phyloP scores from a whole-genome alignment of 2,113 vertebrate genomes.

The Equus przewalskii region DNA sequence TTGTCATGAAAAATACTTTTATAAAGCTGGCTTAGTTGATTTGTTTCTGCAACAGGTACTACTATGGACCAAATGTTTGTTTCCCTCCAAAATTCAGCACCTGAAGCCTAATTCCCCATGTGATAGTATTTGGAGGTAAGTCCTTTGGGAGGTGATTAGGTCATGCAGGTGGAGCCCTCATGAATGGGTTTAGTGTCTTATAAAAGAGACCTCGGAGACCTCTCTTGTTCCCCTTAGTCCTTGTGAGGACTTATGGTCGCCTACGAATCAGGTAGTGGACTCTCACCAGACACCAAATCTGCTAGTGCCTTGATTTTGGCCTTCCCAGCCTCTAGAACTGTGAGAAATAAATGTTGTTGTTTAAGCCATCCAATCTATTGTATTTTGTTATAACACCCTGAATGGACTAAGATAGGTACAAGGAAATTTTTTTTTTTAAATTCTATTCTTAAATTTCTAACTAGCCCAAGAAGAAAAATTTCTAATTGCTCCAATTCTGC shows the following conservation, averaged over 20 bases:
- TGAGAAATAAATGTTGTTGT: not conserved
- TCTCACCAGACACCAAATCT: not conserved
- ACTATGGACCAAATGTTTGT: not conserved
- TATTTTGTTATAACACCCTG: not conserved
- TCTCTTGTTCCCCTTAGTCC: not conserved
- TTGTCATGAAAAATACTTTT: not conserved
- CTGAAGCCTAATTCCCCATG: not conserved
- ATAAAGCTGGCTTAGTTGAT: not conserved
- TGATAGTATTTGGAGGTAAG: not conserved
- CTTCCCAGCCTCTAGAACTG: not conserved
- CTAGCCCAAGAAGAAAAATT: not conserved
- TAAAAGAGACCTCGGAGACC: not conserved
- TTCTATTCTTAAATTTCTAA: slow-evolving; percentile 5
- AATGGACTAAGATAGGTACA: not conserved
- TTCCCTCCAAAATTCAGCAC: not conserved
- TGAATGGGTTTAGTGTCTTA: not conserved
- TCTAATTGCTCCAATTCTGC: not conserved
- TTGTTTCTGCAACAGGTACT: slow-evolving; percentile 7
- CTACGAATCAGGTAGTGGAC: not conserved
- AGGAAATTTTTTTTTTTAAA: not conserved
- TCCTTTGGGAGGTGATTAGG: not conserved
- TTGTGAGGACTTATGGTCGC: not conserved
- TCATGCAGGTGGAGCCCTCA: not conserved
- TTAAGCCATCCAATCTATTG: not conserved
- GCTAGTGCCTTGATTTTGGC: not conserved